A percentile compares a stretch with the other conserved stretches of the same genome.
These are phyloP conservation scores for Cephalopterus ornatus DNA, from an alignment of 2,113 vertebrate genomes.

Conservation along the genomic window DNA sequence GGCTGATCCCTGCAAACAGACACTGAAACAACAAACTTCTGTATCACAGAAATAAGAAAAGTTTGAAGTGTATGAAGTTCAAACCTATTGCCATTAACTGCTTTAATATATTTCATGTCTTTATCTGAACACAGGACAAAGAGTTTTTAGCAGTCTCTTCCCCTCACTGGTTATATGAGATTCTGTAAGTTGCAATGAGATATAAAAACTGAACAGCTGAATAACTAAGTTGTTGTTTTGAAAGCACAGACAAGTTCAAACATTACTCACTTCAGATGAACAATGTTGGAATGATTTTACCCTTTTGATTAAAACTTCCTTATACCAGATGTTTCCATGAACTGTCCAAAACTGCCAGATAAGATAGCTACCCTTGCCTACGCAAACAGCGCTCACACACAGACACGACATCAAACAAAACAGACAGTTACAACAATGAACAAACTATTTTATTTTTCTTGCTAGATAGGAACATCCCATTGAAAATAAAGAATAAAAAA, in stretches of 20 bases:
- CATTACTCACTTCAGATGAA: background rate
- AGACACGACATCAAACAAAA: background rate
- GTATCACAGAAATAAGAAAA: background rate
- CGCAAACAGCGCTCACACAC: accelerated
- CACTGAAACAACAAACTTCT: background rate
- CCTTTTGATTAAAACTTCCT: background rate
- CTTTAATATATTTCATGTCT: background rate
- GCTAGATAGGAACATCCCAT: conserved; percentile 29
- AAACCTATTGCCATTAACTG: background rate
- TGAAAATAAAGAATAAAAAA: conserved; percentile 53
- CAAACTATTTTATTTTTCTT: conserved; percentile 59
- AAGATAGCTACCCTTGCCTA: background rate
- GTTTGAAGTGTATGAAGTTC: background rate
- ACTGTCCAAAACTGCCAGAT: background rate
- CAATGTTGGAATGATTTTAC: background rate
- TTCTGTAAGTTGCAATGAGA: background rate
- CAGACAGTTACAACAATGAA: background rate
- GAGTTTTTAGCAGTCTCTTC: background rate
- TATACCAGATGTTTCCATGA: background rate
- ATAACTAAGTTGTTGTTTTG: background rate
- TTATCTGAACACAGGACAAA: background rate
- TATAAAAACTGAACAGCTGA: background rate
- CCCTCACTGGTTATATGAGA: background rate
- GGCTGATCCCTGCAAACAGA: background rate
- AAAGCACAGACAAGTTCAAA: background rate